Evolutionary conservation across 2,888 invertebrate species (phyloP), one percentile per base, ranked within the genome.

Genomic region (Embidobia sp.): DNA sequence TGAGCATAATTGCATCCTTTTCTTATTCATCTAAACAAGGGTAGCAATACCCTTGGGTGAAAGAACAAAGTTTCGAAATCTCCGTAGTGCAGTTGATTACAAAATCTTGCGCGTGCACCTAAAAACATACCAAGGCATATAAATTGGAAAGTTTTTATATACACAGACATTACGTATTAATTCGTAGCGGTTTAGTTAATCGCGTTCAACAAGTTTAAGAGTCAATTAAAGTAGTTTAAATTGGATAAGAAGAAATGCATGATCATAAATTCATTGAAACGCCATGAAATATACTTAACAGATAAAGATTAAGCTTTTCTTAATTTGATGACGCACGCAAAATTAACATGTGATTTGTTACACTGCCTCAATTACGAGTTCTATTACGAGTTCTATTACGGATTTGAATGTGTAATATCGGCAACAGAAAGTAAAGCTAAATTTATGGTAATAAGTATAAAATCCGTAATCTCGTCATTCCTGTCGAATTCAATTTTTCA

Each of bases 151-250:
- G 22, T 67, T 55, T 67, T 46, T 55, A 46, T 46, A 19, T 7
- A 29, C 27, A 8, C 13, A n/a, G 31, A 57, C 19, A 10, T 2
- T 42, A 16, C 10, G 49, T 59, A 69, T 69, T 59, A 40, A 59
- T 69, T 51, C 27, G 19, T 26, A 22, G 26, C 11, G 67, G 67
- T 67, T 67, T 37, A 42, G n/a, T 51, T 69, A 69, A 59, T 49
- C 49, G 49, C 69, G 42, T 49, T 69, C 42, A 69, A 57, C 49
- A 69, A 69, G 49, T 59, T 49, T 26, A 42, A 40, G 59, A 59
- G 49, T 59, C 26, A 57, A 67, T 67, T 67, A 31, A 59, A 69
- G 33, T 49, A 40, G 26, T 22, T 57, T 22, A 40, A 69, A 69
- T 33, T 48, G 31, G 59, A 59, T 19, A 18, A 49, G 27, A 18